Percentiles rank a stretch among this genome's conserved stretches.
Evolutionary conservation across 2,113 vertebrate genomes (phyloP).

Genomic region (Petromus typicus): DNA sequence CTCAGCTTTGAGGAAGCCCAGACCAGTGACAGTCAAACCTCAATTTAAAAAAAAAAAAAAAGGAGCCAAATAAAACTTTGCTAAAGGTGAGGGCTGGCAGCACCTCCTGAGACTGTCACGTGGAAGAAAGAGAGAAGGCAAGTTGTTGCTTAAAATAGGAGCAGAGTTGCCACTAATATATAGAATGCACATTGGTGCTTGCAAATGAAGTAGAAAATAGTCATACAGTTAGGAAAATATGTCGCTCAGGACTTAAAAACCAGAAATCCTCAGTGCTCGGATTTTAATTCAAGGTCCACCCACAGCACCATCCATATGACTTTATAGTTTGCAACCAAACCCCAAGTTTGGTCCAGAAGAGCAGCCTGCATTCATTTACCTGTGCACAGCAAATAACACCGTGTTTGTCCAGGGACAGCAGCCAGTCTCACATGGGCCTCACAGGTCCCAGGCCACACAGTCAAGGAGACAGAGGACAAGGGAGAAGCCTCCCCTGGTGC

Average conservation of each 20-base stretch:
- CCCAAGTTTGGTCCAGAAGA: neutral
- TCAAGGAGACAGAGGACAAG: neutral
- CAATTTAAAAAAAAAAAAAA: too few relatives aligned
- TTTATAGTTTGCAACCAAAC: neutral
- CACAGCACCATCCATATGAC: neutral
- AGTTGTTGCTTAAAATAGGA: neutral
- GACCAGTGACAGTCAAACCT: neutral
- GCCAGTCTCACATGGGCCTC: neutral
- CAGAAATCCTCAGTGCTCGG: constrained; percentile 3
- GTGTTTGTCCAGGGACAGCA: neutral
- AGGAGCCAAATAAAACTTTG: neutral
- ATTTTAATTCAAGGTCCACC: constrained; percentile 31
- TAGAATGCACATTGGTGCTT: neutral
- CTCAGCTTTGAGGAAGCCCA: neutral
- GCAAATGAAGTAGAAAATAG: neutral
- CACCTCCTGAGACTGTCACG: neutral
- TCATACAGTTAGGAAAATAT: neutral
- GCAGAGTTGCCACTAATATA: neutral
- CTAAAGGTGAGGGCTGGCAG: neutral
- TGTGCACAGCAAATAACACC: neutral
- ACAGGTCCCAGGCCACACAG: neutral
- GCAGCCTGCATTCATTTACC: neutral
- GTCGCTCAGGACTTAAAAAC: neutral
- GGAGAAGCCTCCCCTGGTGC: neutral
- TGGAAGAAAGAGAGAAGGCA: neutral